Conservation (phyloP, 2,113 vertebrate species). For the Synchiropus splendidus region DNA sequence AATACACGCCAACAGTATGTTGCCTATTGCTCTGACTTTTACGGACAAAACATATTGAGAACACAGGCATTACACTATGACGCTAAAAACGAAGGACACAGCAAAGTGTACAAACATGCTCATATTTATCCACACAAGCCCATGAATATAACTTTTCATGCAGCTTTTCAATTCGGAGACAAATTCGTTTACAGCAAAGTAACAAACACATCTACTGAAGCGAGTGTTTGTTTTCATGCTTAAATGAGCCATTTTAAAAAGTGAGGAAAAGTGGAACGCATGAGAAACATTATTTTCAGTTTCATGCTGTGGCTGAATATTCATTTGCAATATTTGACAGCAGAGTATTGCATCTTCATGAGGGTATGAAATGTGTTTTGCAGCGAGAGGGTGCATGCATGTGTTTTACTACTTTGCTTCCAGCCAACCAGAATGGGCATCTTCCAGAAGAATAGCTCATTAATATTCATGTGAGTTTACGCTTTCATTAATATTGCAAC, state of each 20-base stretch:
- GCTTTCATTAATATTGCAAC: slow-evolving; percentile 65
- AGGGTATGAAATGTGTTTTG: slow-evolving; percentile 4
- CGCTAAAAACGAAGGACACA: no score
- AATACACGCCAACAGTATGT: no score
- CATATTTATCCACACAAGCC: no score
- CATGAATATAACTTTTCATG: no score
- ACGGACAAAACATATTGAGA: no score
- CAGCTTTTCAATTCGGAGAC: no score
- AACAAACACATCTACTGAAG: slow-evolving; percentile 1
- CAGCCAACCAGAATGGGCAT: slow-evolving; percentile 51
- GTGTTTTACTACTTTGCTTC: slow-evolving; percentile 43
- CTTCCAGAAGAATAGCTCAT: slow-evolving; percentile 63
- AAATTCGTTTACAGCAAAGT: background rate
- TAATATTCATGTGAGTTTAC: slow-evolving; percentile 67
- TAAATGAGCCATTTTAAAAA: slow-evolving; percentile 7
- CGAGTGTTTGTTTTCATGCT: slow-evolving; percentile 7
- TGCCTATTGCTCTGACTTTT: no score
- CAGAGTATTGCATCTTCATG: slow-evolving; percentile 47
- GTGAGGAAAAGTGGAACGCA: slow-evolving; percentile 14
- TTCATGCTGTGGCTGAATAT: slow-evolving; percentile 52
- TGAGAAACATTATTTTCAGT: slow-evolving; percentile 16
- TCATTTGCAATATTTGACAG: slow-evolving; percentile 56
- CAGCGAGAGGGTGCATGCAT: background rate
- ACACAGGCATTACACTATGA: no score
- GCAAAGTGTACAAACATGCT: no score